Percentiles rank a stretch among this genome's conserved stretches.
Conservation (phyloP, 2,888 invertebrate species). For the Syrphus vitripennis region DNA sequence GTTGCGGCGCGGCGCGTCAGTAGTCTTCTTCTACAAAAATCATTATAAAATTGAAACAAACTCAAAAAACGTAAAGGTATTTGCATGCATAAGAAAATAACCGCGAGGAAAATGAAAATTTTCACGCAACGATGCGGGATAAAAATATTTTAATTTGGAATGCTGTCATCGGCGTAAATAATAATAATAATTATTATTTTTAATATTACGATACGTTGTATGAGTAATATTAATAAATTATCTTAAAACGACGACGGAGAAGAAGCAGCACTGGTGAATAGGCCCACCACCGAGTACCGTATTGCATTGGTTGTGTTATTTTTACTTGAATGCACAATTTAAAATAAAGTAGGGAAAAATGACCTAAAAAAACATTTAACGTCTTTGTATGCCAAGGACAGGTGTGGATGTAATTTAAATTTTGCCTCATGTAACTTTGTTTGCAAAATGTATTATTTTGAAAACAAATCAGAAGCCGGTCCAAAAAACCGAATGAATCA, state of each 20-base stretch:
- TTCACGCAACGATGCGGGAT: slow-evolving; percentile 57
- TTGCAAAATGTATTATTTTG: too few species aligned
- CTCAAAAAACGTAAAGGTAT: not conserved
- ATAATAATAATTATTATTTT: slow-evolving; percentile 38
- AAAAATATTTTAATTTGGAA: slow-evolving; percentile 58
- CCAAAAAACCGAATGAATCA: too few species aligned
- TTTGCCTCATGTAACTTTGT: too few species aligned
- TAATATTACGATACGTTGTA: slow-evolving; percentile 24
- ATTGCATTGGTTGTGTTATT: not conserved
- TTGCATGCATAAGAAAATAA: not conserved
- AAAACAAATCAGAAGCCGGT: too few species aligned
- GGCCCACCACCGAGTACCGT: not conserved
- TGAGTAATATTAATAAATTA: slow-evolving; percentile 61
- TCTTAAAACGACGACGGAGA: slow-evolving; percentile 4
- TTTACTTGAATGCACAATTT: not conserved
- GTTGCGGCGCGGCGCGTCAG: not conserved
- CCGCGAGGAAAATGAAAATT: not conserved
- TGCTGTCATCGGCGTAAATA: slow-evolving; percentile 68
- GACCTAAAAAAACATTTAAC: not conserved
- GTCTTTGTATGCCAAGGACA: not conserved
- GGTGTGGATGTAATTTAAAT: not conserved
- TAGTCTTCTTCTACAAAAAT: not conserved
- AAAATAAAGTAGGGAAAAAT: not conserved
- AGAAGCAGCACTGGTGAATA: not conserved
- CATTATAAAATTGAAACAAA: not conserved